Evolutionary conservation across 2,113 vertebrate species (phyloP), one percentile per base, ranked within the genome.

Genomic region (Probosciger aterrimus): DNA sequence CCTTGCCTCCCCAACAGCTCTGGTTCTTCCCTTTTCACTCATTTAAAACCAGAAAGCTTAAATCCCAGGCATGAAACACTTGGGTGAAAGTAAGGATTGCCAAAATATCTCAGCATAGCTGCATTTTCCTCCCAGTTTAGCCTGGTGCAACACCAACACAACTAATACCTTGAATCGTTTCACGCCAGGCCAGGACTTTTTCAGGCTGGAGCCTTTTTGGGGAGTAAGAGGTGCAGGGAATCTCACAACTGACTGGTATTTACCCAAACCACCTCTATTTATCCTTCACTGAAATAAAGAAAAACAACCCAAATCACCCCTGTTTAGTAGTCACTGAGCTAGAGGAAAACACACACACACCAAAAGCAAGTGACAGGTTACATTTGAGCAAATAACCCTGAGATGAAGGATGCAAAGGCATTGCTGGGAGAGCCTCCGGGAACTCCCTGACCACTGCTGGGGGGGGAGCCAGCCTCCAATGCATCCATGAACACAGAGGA

Each of bases 361-460:
- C 37, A 77, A 37, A 79, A 79, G 43, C 0, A 0, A 27, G 44
- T 1, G 49, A 25, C 39, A 44, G 16, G 60, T 31, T 81, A 65
- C 30, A 35, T 18, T 27, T 3, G 4, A 53, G 30, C 19, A 76
- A 93, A 3, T 14, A 71, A 37, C 50, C 3, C 0, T 0, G 57
- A 91, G 47, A 20, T 2, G 1, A n/a, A 25, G 43, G 37, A 81
- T 43, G 46, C 25, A 50, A 37, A 10, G 2, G 27, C 14, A 6
- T 3, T 64, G 19, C 41, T 73, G 41, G 33, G 44, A 41, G 20
- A 88, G 41, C 44, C 67, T 20, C 31, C 0, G 6, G 59, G 22
- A 86, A 22, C 7, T n/a, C 41, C 50, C 64, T 39, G 52, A n/a
- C 27, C 1, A 0, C 31, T 65, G 60, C 33, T 6, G 33, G 4